phyloP scores from a whole-genome alignment of 2,113 vertebrate species.

The Gymnobelideus leadbeateri region DNA sequence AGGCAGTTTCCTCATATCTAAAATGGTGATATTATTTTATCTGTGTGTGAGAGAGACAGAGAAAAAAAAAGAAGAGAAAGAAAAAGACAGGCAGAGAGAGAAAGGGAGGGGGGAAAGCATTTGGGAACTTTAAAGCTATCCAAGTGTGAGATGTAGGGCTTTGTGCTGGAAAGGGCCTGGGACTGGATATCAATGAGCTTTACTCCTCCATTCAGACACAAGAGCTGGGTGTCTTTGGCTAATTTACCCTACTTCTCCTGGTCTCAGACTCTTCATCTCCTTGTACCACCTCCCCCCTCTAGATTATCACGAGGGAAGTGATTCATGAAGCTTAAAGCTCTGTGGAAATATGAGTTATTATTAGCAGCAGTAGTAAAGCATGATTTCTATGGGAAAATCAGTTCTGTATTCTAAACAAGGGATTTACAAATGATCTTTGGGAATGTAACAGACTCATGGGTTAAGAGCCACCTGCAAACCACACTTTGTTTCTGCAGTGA shows the following conservation, averaged over 20 bases:
- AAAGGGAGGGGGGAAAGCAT: background rate
- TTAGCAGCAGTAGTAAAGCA: background rate
- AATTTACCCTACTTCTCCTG: background rate
- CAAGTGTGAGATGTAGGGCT: background rate
- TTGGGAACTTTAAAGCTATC: background rate
- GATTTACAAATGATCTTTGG: background rate
- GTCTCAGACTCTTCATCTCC: background rate
- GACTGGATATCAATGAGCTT: background rate
- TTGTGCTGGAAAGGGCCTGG: background rate
- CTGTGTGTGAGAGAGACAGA: background rate
- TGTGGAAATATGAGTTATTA: background rate
- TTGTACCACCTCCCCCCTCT: background rate
- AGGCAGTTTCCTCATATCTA: background rate
- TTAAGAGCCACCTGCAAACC: background rate
- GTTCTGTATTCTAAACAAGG: background rate
- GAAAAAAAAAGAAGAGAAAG: too few species aligned
- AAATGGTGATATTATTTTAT: background rate
- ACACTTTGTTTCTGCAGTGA: background rate
- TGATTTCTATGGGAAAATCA: background rate
- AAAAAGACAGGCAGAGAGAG: background rate
- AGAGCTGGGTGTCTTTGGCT: background rate
- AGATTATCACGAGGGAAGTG: background rate
- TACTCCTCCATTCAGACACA: background rate
- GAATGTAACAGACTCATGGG: background rate
- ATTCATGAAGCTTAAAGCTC: background rate